Conservation (phyloP, 2,797 vertebrate genomes). For the Apogon hyalosoma region DNA sequence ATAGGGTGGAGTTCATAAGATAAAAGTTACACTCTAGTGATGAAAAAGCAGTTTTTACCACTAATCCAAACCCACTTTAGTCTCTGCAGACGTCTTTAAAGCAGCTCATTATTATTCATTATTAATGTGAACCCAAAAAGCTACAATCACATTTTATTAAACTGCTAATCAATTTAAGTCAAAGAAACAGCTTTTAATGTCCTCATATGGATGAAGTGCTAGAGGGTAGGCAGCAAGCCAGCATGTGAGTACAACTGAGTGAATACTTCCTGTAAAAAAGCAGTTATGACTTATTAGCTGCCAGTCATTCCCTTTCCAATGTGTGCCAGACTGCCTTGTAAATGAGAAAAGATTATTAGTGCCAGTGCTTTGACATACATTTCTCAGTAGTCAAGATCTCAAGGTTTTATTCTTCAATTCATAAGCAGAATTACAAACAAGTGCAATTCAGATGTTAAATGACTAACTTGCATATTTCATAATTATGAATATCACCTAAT, state of each 20-base stretch:
- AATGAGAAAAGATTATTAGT: neutral
- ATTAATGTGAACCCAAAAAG: slow-evolving; percentile 1
- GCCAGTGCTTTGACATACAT: neutral
- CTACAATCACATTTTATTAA: slow-evolving; percentile 13
- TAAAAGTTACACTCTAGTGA: neutral
- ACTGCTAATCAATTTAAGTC: slow-evolving; percentile 20
- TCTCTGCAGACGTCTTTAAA: slow-evolving; percentile 1
- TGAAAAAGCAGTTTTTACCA: too few relatives aligned
- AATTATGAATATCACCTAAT: too few relatives aligned
- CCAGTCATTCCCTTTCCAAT: neutral
- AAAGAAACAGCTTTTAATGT: slow-evolving; percentile 1
- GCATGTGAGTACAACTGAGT: slow-evolving; percentile 9
- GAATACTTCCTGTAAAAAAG: slow-evolving; percentile 8
- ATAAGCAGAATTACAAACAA: too few relatives aligned
- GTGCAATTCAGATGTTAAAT: too few relatives aligned
- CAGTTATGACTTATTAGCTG: slow-evolving; percentile 2
- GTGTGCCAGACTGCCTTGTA: neutral
- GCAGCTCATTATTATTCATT: neutral
- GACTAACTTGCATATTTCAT: too few relatives aligned
- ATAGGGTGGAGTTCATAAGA: neutral
- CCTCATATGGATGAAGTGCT: neutral
- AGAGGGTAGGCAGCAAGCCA: slow-evolving; percentile 8
- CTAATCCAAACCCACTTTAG: neutral
- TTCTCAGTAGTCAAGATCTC: neutral
- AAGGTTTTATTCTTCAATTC: neutral